Evolutionary conservation across 2,113 vertebrate species (phyloP).

Genomic region (Ammodramus savannarum): DNA sequence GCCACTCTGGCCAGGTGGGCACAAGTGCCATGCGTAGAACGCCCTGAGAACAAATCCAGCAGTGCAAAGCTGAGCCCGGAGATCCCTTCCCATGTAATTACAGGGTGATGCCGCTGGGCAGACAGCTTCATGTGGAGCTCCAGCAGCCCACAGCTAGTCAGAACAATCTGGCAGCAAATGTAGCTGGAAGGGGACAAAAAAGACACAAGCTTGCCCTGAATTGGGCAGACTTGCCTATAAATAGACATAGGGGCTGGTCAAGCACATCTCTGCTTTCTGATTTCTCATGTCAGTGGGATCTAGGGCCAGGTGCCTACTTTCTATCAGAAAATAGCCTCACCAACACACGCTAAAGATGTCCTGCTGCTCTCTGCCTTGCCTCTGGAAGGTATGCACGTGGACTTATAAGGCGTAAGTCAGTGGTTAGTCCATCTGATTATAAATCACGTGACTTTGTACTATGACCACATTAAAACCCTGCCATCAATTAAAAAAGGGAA

Average conservation of each 20-base stretch:
- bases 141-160: conserved; percentile 46
- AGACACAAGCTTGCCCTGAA: conserved; percentile 33
- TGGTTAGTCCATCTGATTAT: conserved; percentile 14
- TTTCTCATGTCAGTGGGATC: not conserved
- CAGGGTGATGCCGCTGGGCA: conserved; percentile 80
- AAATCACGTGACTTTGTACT: conserved; percentile 34
- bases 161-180: conserved; percentile 56
- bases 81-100: conserved; percentile 80
- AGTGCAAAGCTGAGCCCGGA: conserved; percentile 64
- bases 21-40: not conserved
- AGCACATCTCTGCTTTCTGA: conserved; percentile 17
- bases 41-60: not conserved
- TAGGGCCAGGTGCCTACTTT: not conserved
- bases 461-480: conserved; percentile 63
- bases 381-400: conserved; percentile 50
- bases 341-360: conserved; percentile 22
- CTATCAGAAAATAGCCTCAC: not conserved
- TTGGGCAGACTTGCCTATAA: conserved; percentile 59
- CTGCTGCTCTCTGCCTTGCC: conserved; percentile 14
- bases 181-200: not conserved
- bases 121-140: conserved; percentile 70
- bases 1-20: not conserved
- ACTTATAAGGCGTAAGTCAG: conserved; percentile 30
- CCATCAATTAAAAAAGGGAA: not conserved
- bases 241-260: conserved; percentile 16